A percentile compares a stretch with the other conserved stretches of the same genome.
phyloP scores from a whole-genome alignment of 2,113 vertebrate species.

The Tragulus kanchil region DNA sequence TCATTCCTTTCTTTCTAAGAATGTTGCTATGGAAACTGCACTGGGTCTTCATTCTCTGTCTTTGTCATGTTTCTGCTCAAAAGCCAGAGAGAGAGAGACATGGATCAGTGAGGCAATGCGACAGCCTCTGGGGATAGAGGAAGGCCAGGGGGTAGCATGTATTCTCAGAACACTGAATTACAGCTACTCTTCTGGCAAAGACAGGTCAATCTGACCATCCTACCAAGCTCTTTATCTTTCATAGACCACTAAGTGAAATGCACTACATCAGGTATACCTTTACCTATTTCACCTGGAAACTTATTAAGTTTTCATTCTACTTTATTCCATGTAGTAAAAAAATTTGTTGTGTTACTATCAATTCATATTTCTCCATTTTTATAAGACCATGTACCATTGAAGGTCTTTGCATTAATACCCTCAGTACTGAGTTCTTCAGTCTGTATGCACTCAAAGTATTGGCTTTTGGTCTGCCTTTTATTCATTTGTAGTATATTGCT shows the following conservation, averaged over 20 bases:
- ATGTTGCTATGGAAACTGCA: conserved; percentile 89
- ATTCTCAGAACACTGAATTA: conserved; percentile 65
- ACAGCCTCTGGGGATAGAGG: conserved; percentile 71
- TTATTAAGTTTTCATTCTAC: not conserved
- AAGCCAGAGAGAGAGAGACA: conserved; percentile 82
- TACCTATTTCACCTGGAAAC: not conserved
- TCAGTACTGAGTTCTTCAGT: not conserved
- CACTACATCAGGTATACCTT: not conserved
- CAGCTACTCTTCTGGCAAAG: conserved; percentile 62
- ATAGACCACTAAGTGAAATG: not conserved
- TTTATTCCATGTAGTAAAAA: not conserved
- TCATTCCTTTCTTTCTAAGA: conserved; percentile 70
- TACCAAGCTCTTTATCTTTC: not conserved
- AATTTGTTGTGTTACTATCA: not conserved
- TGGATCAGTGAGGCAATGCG: conserved; percentile 86
- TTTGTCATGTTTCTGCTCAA: conserved; percentile 81
- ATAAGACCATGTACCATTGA: not conserved
- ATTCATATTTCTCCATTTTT: not conserved
- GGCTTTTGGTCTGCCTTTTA: not conserved
- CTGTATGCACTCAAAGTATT: not conserved
- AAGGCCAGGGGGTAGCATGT: conserved; percentile 54
- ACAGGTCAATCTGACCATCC: conserved; percentile 66
- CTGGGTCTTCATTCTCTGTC: conserved; percentile 85
- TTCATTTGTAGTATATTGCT: not conserved
- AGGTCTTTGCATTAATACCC: not conserved